Base-by-base conservation (phyloP, 2,888 invertebrate species). In the Molanna angustata region DNA sequence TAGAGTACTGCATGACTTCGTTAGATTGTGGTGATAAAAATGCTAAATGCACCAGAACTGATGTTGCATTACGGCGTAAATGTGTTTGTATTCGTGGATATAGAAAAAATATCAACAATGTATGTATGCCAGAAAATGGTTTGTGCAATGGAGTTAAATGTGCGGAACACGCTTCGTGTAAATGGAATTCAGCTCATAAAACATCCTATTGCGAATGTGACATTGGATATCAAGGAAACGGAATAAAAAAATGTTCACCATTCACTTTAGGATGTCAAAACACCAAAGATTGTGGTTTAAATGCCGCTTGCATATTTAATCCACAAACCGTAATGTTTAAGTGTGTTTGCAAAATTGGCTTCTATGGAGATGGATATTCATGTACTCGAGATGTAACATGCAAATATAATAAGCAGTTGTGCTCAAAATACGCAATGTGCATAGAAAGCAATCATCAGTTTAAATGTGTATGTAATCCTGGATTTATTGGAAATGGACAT, bases 131-230 rank as follows among this genome's bases (percentile, higher is more conserved):
- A 61, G 72, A 77, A 60, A 71, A 72, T 19, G 74, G 73, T 52
- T 68, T 77, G 1, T 86, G 86, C 62, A 85, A 82, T 48, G 80
- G 80, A 2, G 85, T 80, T 2, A 74, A 68, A 41, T 86, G 86
- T 61, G 82, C 81, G 0, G 82, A 83, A 35, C 82, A 85, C 63
- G 86, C 87, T 3, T 78, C 82, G 37, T 94, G 94, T 67, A 78
- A 85, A 11, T 92, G 84, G 71, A 84, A 86, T 59, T 69, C 75
- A 1, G 79, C 78, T 0, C 80, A 80, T 61, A 70, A 76, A 44
- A 82, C 89, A 0, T 84, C 86, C 67, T 84, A 83, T 60, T 97
- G 97, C 62, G 82, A 85, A 42, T 98, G 98, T 67, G 83, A 85
- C 60, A 71, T 81, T 4, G 94, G 92, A 1, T 95, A 82, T 67